Conservation (phyloP, 2,888 invertebrate species). For the Neoascia interrupta region DNA sequence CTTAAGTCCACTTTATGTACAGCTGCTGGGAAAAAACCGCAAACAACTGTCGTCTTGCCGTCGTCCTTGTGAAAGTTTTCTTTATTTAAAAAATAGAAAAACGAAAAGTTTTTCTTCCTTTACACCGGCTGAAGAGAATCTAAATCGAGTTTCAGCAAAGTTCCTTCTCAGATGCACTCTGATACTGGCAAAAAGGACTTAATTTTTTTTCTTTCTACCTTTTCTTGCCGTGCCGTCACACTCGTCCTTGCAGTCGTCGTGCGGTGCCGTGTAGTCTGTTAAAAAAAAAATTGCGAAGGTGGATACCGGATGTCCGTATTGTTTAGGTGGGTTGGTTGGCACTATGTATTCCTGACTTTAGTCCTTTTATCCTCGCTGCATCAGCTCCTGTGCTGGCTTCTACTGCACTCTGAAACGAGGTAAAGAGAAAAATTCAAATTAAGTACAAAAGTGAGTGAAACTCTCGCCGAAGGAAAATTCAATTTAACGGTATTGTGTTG, state of each 20-base stretch:
- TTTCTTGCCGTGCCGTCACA: background rate
- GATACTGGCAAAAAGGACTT: background rate
- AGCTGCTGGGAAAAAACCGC: slow-evolving; percentile 32
- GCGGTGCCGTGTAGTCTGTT: too few species aligned
- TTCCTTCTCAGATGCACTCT: slow-evolving; percentile 44
- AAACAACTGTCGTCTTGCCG: slow-evolving; percentile 13
- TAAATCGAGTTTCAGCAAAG: slow-evolving; percentile 46
- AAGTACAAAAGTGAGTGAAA: slow-evolving; percentile 65
- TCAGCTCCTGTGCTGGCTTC: background rate
- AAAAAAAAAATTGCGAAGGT: slow-evolving; percentile 31
- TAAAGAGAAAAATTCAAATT: slow-evolving; percentile 58
- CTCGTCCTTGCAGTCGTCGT: slow-evolving; percentile 3
- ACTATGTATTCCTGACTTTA: slow-evolving; percentile 35
- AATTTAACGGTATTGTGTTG: slow-evolving; percentile 63
- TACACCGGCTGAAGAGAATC: slow-evolving; percentile 14
- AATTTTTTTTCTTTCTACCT: background rate
- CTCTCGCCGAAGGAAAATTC: slow-evolving; percentile 57
- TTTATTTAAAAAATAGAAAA: too few species aligned
- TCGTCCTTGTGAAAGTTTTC: slow-evolving; percentile 47
- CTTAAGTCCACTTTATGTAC: slow-evolving; percentile 65
- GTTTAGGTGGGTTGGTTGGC: slow-evolving; percentile 59
- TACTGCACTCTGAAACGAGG: slow-evolving; percentile 58
- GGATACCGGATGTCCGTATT: slow-evolving; percentile 67
- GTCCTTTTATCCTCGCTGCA: too few species aligned
- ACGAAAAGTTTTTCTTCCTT: slow-evolving; percentile 18